Percentiles rank a stretch among this genome's conserved stretches.
phyloP scores from a whole-genome alignment of 2,888 invertebrate genomes.

The Phengaris alcon region DNA sequence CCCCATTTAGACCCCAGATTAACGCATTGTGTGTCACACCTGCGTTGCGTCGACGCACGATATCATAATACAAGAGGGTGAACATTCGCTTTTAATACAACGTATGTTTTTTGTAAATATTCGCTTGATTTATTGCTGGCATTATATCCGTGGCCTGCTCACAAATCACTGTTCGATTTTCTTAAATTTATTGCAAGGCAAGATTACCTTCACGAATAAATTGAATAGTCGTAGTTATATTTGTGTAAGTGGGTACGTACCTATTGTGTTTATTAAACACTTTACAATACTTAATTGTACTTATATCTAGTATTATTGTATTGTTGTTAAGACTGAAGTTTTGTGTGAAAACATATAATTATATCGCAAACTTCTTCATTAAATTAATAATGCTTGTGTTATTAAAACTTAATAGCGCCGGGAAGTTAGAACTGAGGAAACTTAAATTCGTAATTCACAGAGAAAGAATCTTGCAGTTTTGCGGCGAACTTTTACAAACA shows the following conservation, averaged over 20 bases:
- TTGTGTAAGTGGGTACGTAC: too few species aligned
- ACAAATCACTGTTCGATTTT: constrained; percentile 27
- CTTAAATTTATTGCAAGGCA: constrained; percentile 20
- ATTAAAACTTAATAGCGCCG: constrained; percentile 9
- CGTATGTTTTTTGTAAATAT: constrained; percentile 21
- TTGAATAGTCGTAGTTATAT: not conserved
- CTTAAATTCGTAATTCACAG: constrained; percentile 38
- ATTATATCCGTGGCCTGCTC: constrained; percentile 19
- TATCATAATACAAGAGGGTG: too few species aligned
- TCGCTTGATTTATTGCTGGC: constrained; percentile 13
- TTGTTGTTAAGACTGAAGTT: not conserved
- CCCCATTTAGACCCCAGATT: too few species aligned
- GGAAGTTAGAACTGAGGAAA: constrained; percentile 30
- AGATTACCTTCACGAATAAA: not conserved
- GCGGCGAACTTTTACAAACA: constrained; percentile 61
- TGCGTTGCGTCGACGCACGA: too few species aligned
- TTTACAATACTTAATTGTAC: too few species aligned
- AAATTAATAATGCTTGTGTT: constrained; percentile 23
- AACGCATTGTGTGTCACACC: too few species aligned
- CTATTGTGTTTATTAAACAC: too few species aligned
- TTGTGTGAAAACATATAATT: constrained; percentile 11
- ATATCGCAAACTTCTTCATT: not conserved
- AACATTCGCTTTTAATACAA: constrained; percentile 1
- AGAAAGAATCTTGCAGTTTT: constrained; percentile 51
- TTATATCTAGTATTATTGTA: not conserved